Base-by-base conservation (phyloP, 2,797 vertebrate species). In the Cirrhinus molitorella region DNA sequence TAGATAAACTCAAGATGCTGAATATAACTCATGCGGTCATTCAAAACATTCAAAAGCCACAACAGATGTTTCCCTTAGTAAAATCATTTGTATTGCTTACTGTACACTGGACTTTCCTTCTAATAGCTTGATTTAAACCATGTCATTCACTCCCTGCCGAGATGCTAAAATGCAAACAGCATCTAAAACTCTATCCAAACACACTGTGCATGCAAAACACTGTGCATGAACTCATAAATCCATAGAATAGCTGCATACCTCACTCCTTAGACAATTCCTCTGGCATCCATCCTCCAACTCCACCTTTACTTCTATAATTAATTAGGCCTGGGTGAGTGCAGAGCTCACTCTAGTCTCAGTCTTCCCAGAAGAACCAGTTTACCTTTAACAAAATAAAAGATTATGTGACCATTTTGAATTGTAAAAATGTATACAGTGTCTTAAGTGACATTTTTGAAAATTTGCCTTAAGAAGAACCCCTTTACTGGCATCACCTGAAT, bases 231-330 rank as follows among this genome's bases (percentile, higher is more conserved):
- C 14, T 16, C 31, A 75, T 40, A 59, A 43, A 75, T 82, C 85
- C 51, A 72, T 76, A 81, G 57, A 83, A 83, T 84, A 59, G 79
- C 83, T 80, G 83, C 88, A 85, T 75, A 75, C 51, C 51, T 40
- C 37, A 40, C 72, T 21, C 12, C 19, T 53, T 55, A 74, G 49
- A 74, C 28, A 73, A 55, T 34, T 53, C 28, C 28, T 73, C 31
- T 55, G 72, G 49, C 51, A 57, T 55, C 12, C 72, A 55, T 74
- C 51, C 51, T 55, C 51, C 21, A 57, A 16, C 49, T 74, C 51
- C 51, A 74, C 72, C 72, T 23, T 55, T 74, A 74, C 19, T 34
- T 37, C 72, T 37, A 8, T 55, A 74, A 55, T 74, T 10, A 74
- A 74, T 74, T 40, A 74, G 13, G 13, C 57, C 72, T 74, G 31